Conservation (phyloP, 1,140 invertebrate genomes). For the Dendroctonus valens region DNA sequence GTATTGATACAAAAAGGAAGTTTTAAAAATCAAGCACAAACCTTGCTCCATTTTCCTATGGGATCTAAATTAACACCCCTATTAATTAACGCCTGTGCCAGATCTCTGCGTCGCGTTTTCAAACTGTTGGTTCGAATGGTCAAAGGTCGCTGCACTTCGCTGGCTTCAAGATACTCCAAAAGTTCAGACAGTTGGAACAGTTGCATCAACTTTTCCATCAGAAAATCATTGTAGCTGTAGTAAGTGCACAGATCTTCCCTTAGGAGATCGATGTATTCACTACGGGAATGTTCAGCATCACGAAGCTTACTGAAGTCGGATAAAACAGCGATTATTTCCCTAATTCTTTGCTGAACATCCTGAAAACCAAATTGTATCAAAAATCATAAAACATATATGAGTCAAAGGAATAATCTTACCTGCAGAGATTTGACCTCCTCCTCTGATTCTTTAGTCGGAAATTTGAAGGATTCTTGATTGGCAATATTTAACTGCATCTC, state of each 20-base stretch:
- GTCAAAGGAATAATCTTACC: conserved; percentile 38
- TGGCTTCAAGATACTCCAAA: conserved; percentile 95
- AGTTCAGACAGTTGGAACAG: conserved; percentile 88
- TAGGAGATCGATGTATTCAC: conserved; percentile 81
- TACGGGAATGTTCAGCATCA: conserved; percentile 70
- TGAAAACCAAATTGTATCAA: conserved; percentile 48
- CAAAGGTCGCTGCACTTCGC: conserved; percentile 91
- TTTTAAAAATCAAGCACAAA: conserved; percentile 5
- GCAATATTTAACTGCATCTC: conserved; percentile 76
- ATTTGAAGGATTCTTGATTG: conserved; percentile 71
- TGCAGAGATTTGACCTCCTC: conserved; percentile 69
- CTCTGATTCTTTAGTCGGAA: conserved; percentile 72
- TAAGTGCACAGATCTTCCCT: conserved; percentile 88
- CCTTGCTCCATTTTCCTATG: conserved; percentile 97
- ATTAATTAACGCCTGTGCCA: conserved; percentile 92
- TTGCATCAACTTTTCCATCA: conserved; percentile 93
- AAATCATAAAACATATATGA: background rate
- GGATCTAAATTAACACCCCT: conserved; percentile 98
- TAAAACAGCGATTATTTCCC: conserved; percentile 84
- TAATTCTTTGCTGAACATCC: conserved; percentile 86
- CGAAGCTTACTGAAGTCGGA: conserved; percentile 84
- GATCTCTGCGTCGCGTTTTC: conserved; percentile 89
- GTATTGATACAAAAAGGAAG: background rate
- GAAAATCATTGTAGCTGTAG: conserved; percentile 95
- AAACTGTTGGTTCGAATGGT: conserved; percentile 96